Evolutionary conservation across 2,888 invertebrate species (phyloP).

Genomic region (Ophion obscuratus): DNA sequence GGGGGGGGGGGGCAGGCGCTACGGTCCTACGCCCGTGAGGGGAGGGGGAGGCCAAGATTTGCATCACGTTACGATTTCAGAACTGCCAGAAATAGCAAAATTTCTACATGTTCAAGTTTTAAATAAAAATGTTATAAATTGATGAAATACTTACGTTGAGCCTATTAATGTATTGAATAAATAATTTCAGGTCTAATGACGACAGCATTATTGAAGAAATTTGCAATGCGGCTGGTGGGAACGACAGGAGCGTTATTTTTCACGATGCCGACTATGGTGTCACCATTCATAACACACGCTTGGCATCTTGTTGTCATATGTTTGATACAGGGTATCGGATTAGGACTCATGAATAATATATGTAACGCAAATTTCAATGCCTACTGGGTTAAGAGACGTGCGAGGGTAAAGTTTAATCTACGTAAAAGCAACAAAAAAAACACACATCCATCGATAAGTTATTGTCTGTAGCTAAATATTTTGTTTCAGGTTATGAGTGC

Average conservation of each 20-base stretch:
- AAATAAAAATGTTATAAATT: neutral
- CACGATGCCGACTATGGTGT: slow-evolving; percentile 87
- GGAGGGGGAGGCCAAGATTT: too few species aligned
- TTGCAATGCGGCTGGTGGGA: slow-evolving; percentile 88
- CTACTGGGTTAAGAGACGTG: slow-evolving; percentile 89
- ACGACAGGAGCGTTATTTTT: slow-evolving; percentile 88
- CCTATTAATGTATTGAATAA: neutral
- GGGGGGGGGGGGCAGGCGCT: too few species aligned
- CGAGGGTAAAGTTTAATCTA: slow-evolving; percentile 82
- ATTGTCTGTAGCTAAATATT: slow-evolving; percentile 5
- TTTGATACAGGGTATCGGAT: slow-evolving; percentile 87
- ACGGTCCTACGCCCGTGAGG: too few species aligned
- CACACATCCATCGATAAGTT: neutral
- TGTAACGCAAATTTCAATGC: slow-evolving; percentile 90
- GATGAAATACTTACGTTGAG: neutral
- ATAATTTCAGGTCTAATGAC: slow-evolving; percentile 87
- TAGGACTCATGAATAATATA: slow-evolving; percentile 90
- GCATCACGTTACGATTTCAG: too few species aligned
- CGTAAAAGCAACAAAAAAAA: slow-evolving; percentile 8
- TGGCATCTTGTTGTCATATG: slow-evolving; percentile 88
- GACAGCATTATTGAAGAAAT: slow-evolving; percentile 88
- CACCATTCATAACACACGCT: slow-evolving; percentile 88
- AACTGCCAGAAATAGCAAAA: too few species aligned
- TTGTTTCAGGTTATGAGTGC: slow-evolving; percentile 88
- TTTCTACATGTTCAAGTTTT: too few species aligned